Evolutionary conservation across 2,797 vertebrate species (phyloP), one percentile per base, ranked within the genome.

Genomic region (Parauchenoglanis punctatus): DNA sequence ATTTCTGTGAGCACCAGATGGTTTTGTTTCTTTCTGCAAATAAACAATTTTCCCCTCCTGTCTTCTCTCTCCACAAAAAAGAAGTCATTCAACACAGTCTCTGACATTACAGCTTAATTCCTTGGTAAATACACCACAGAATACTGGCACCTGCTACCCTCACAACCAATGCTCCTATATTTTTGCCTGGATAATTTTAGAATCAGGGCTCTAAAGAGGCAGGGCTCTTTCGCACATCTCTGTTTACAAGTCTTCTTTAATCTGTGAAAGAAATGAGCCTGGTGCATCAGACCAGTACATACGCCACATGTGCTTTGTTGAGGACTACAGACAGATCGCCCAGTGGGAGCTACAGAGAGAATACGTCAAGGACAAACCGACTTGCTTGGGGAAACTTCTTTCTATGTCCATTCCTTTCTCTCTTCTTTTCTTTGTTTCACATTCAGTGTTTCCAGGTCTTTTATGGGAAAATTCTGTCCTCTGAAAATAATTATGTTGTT

Each of bases 91-190:
- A 65, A 87, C 90, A 83, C 80, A 89, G 68, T 90, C 88, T 91
- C 88, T 92, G 92, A 93, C 92, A 93, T 93, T 93, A 92, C 72
- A 82, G 81, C 92, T 92, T 92, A 91, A 94, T 93, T 94, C 93
- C 75, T 90, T 44, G 8, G 90, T 92, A 93, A 94, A 93, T 88
- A 92, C 84, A 82, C 76, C 35, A 58, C 58, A 86, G 88, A 87
- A 85, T 90, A 89, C 83, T 84, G 92, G 58, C 91, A 93, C 92
- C 94, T 95, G 93, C 92, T 90, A 77, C 88, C 80, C 7, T 67
- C 59, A 75, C 17, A 85, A 63, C 73, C 35, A 61, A 35, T 65
- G 75, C 80, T 81, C 58, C 40, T 78, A 31, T 87, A 84, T 17
- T 80, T 83, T 76, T 76, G 63, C 70, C 10, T 70, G 63, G 56